Evolutionary conservation across 2,113 vertebrate species (phyloP).

Genomic region (Mustelus asterias): DNA sequence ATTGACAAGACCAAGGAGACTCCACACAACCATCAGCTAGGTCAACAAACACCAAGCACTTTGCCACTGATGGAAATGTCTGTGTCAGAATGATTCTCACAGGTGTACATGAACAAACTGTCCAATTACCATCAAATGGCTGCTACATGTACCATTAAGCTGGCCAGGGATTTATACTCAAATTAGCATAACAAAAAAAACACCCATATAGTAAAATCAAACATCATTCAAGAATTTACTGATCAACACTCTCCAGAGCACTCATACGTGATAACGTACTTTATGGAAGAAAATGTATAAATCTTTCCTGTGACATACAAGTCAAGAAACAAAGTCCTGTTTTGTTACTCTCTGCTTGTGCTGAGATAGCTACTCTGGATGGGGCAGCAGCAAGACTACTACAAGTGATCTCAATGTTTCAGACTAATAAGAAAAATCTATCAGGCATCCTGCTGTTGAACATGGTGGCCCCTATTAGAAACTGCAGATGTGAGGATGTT

Average conservation of each 20-base stretch:
- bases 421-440: background rate
- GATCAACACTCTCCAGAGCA: background rate
- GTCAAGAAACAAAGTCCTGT: background rate
- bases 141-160: background rate
- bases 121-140: background rate
- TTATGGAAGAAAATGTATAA: background rate
- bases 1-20: background rate
- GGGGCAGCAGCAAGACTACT: background rate
- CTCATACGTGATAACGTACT: background rate
- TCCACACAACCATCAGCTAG: background rate
- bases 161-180: background rate
- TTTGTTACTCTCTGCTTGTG: background rate
- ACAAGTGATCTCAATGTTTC: background rate
- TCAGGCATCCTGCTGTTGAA: background rate
- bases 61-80: background rate
- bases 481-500: background rate
- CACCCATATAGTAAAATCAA: background rate
- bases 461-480: background rate
- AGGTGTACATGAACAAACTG: background rate
- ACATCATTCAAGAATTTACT: background rate
- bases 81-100: background rate
- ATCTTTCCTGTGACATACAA: background rate
- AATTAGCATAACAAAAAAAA: background rate
- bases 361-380: background rate
- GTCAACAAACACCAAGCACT: background rate